A percentile compares a stretch with the other conserved stretches of the same genome.
Conservation (phyloP, 2,113 vertebrate genomes). For the Ranitomeya imitator region DNA sequence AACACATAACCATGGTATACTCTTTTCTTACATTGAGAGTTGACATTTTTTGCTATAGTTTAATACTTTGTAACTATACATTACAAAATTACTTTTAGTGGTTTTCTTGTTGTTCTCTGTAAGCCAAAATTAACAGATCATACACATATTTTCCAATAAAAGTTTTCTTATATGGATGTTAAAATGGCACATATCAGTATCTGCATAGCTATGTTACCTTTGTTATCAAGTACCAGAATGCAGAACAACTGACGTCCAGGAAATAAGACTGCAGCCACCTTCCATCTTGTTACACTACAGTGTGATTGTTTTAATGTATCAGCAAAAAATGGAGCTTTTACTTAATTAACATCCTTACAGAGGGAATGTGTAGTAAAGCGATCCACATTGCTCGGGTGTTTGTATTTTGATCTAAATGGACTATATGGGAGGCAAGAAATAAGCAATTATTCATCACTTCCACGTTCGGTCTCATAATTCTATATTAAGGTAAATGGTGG, state of each 20-base stretch:
- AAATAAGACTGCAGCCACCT: conserved; percentile 71
- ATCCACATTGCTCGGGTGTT: conserved; percentile 77
- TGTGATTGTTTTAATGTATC: conserved; percentile 77
- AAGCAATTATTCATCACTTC: conserved; percentile 86
- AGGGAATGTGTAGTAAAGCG: conserved; percentile 77
- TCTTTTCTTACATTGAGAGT: no score
- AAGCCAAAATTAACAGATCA: no score
- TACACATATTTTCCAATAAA: neutral
- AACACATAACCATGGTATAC: no score
- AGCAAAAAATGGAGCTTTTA: conserved; percentile 75
- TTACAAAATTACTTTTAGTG: no score
- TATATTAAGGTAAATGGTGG: conserved; percentile 86
- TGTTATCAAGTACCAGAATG: conserved; percentile 40
- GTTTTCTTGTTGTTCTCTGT: no score
- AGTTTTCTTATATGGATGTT: neutral
- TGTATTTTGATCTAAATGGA: conserved; percentile 78
- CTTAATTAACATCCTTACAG: conserved; percentile 82
- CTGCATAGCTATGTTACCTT: neutral
- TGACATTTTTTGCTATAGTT: no score
- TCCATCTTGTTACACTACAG: conserved; percentile 73
- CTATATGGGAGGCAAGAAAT: conserved; percentile 82
- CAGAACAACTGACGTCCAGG: conserved; percentile 66
- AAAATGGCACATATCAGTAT: neutral
- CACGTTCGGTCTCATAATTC: conserved; percentile 85
- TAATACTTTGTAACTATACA: no score